Conservation (phyloP, 2,797 vertebrate genomes). For the Gambusia yucatana region DNA sequence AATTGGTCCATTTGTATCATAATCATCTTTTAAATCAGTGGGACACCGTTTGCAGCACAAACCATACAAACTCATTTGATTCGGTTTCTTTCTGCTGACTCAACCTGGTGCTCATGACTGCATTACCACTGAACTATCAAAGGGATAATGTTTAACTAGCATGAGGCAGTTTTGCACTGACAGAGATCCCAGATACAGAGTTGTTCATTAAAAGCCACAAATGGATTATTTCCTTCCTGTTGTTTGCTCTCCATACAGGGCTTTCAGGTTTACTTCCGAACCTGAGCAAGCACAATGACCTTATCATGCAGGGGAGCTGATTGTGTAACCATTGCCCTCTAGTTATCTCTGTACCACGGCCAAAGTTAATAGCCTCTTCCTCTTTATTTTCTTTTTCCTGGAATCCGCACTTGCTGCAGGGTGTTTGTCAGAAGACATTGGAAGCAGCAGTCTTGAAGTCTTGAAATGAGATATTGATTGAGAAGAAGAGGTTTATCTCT, state of each 20-base stretch:
- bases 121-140: constrained; percentile 58
- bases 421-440: constrained; percentile 41
- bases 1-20: background rate
- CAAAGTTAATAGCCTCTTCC: constrained; percentile 72
- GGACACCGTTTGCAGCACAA: background rate
- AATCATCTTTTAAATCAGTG: background rate
- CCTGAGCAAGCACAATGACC: constrained; percentile 81
- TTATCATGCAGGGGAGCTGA: constrained; percentile 85
- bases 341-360: constrained; percentile 69
- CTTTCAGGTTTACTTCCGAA: constrained; percentile 88
- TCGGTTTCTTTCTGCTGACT: constrained; percentile 32
- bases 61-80: background rate
- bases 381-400: constrained; percentile 33
- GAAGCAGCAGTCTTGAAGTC: constrained; percentile 48
- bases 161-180: constrained; percentile 82
- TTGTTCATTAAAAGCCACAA: constrained; percentile 91
- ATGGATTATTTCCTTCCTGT: constrained; percentile 97
- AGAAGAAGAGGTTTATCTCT: constrained; percentile 45
- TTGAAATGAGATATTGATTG: constrained; percentile 68
- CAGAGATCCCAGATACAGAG: constrained; percentile 80
- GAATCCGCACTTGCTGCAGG: constrained; percentile 60
- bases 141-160: constrained; percentile 87
- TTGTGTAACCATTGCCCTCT: constrained; percentile 84
- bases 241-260: constrained; percentile 88
- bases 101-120: constrained; percentile 53